Evolutionary conservation across 1,140 invertebrate species (phyloP), one percentile per base, ranked within the genome.

Genomic region (Lethocerus indicus): DNA sequence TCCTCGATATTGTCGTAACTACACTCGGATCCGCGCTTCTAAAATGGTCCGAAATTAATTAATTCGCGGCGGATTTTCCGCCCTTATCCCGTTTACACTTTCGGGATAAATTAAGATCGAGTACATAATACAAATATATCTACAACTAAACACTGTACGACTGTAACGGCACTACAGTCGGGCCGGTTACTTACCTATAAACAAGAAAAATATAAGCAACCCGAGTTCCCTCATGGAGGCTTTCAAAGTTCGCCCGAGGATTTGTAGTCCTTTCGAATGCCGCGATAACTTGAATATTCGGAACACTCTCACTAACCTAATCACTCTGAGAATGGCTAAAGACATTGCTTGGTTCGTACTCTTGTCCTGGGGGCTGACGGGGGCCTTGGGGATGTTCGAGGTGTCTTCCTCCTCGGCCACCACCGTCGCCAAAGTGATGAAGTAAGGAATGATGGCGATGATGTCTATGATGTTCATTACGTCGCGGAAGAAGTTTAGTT

Each of bases 391-490:
- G 61, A 86, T 73, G 65, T 87, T 83, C 60, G 83, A 68, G 56
- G 76, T 81, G 64, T 87, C 82, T 67, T 90, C 83, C 68, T 95
- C 85, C 72, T 94, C 90, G 57, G 91, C 90, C 65, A 97, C 85
- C 52, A 96, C 93, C 54, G 93, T 98, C 64, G 90, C 93, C 70
- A 98, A 75, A 58, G 95, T 98, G 67, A 98, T 90, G 76, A 98
- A 98, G 71, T 98, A 99, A 57, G 96, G 96, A 74, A 97, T 92
- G 76, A 99, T 98, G 64, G 96, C 91, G 70, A 93, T 90, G 69
- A 98, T 87, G 71, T 99, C 96, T 71, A 99, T 97, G 71, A 95
- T 89, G 75, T 98, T 98, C 86, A 98, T 94, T 66, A 98, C 86
- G 75, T 93, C 93, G 71, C 91, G 87, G 76, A 94, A 92, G 79